Conservation (phyloP, 1,140 invertebrate genomes). For the Chrysomallon squamiferum region DNA sequence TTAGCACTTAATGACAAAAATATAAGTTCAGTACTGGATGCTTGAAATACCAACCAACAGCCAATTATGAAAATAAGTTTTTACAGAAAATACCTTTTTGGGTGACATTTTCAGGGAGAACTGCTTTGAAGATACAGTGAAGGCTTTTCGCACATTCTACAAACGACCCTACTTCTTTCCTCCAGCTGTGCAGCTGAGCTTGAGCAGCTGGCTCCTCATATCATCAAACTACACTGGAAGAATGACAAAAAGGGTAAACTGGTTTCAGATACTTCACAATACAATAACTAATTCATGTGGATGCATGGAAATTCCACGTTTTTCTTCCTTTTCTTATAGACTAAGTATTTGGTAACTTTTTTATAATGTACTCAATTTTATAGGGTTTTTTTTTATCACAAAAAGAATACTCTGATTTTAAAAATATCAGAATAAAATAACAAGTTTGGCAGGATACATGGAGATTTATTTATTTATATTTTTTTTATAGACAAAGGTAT, state of each 20-base stretch:
- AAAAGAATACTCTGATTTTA: background rate
- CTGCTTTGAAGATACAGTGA: conserved; percentile 79
- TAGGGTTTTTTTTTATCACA: background rate
- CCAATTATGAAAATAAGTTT: too few relatives aligned
- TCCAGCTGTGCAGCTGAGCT: conserved; percentile 75
- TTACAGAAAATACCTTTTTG: too few relatives aligned
- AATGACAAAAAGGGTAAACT: conserved; percentile 72
- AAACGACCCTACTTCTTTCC: conserved; percentile 79
- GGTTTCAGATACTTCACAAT: conserved; percentile 11
- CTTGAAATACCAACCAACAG: too few relatives aligned
- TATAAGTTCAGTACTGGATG: too few relatives aligned
- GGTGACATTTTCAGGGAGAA: conserved; percentile 72
- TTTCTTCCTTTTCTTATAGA: background rate
- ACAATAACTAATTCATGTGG: background rate
- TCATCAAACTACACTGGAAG: conserved; percentile 78
- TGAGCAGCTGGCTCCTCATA: conserved; percentile 82
- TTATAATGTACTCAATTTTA: background rate
- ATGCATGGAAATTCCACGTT: background rate
- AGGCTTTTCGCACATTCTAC: conserved; percentile 74
- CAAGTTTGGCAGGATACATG: too few relatives aligned
- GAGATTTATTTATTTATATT: too few relatives aligned
- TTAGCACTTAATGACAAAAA: too few relatives aligned
- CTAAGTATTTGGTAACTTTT: background rate
- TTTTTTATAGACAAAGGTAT: too few relatives aligned
- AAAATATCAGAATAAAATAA: background rate